Percentiles rank a stretch among this genome's conserved stretches.
Conservation (phyloP, 2,888 invertebrate species). For the Agrochola lota region DNA sequence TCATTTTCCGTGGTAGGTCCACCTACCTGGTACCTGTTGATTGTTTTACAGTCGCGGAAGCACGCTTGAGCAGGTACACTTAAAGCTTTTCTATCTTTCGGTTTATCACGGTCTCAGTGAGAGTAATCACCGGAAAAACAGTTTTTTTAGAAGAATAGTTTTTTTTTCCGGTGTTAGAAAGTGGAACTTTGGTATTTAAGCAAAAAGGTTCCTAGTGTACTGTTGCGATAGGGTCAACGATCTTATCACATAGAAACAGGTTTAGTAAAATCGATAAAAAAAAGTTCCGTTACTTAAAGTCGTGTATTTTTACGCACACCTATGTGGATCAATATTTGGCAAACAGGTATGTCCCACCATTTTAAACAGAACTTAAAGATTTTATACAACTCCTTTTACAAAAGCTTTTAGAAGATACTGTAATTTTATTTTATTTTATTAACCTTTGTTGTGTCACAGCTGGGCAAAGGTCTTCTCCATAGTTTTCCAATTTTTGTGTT, state of each 20-base stretch:
- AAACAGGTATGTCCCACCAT: neutral
- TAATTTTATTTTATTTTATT: neutral
- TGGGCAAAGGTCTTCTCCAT: neutral
- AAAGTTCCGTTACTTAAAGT: neutral
- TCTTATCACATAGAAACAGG: conserved; percentile 25
- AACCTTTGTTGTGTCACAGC: neutral
- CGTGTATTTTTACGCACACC: neutral
- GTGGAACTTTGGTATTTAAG: conserved; percentile 47
- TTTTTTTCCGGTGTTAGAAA: conserved; percentile 65
- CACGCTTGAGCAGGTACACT: conserved; percentile 62
- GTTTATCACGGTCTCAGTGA: conserved; percentile 57
- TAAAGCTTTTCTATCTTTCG: conserved; percentile 66
- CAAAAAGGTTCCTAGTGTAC: conserved; percentile 28
- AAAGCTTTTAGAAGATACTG: neutral
- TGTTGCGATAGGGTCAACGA: conserved; percentile 6
- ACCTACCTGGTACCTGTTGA: neutral
- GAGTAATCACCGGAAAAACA: conserved; percentile 67
- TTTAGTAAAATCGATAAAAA: conserved; percentile 1
- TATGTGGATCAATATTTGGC: neutral
- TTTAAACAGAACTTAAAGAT: neutral
- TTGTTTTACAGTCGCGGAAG: conserved; percentile 53
- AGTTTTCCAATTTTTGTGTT: neutral
- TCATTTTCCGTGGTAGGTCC: conserved; percentile 22
- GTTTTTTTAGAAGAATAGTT: conserved; percentile 12
- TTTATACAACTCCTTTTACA: neutral